These are phyloP conservation scores for Agapornis roseicollis DNA, from an alignment of 2,113 vertebrate genomes.

Conservation along the genomic window DNA sequence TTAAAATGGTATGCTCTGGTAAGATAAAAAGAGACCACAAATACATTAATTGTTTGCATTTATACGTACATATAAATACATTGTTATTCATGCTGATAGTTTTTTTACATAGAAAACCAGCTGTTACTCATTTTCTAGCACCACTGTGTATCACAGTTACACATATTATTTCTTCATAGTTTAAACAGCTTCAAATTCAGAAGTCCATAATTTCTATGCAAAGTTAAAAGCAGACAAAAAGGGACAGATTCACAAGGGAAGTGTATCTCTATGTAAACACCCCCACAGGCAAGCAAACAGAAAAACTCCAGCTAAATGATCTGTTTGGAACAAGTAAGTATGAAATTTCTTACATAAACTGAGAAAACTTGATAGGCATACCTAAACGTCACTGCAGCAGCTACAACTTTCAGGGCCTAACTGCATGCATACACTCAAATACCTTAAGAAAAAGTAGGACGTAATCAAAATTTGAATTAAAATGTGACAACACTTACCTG, in stretches of 20 bases:
- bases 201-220: not conserved
- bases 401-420: not conserved
- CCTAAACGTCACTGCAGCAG: not conserved
- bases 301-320: not conserved
- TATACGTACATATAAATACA: not conserved
- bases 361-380: not conserved
- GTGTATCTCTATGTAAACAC: not conserved
- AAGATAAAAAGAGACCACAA: not conserved
- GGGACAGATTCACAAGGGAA: not conserved
- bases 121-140: not conserved
- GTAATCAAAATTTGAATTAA: not conserved
- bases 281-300: not conserved
- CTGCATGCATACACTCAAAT: not conserved
- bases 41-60: not conserved
- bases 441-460: not conserved
- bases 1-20: not conserved
- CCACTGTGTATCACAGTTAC: not conserved
- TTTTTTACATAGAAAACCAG: not conserved
- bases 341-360: not conserved
- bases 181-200: not conserved
- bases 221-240: not conserved
- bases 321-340: not conserved
- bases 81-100: rapidly evolving
- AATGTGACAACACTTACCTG: not conserved
- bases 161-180: not conserved